Base-by-base conservation (phyloP, 2,113 vertebrate genomes). In the Anguilla japonica region DNA sequence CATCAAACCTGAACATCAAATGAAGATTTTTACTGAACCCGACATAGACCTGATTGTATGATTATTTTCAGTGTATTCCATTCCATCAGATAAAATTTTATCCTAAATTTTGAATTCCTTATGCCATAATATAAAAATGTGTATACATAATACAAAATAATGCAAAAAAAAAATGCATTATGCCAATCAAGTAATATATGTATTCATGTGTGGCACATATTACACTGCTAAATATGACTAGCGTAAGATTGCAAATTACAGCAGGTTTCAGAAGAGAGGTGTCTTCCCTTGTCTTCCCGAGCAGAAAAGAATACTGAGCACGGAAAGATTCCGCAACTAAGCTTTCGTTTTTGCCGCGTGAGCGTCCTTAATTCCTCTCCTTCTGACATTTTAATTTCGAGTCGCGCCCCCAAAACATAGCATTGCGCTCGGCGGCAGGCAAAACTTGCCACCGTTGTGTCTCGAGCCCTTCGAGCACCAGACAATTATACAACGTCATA, bases 371-470 rank as follows among this genome's bases (percentile, higher is more conserved):
- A 85, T 80, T 85, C 75, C 56, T 29, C 43, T 85, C 29, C 63
- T 60, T 57, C 18, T 46, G 71, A 41, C 67, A 79, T 26, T 79
- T 53, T 83, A 83, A 79, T 78, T 41, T 79, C 82, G 29, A 14
- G 5, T 79, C 18, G n/a, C 56, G 20, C 57, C 34, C 13, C 67
- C 50, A 18, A 41, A 83, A 71, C 15, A 13, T 89, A 22, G 84
- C 84, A 90, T 90, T 90, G 87, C 29, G 16, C 46, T 78, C 26
- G 79, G 41, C n/a, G 79, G 79, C 40, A 41, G 79, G 18, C 15
- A 41, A 18, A 8, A 34, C 34, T 57, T 81, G 79, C 40, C 41
- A 22, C 39, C 34, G 4, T 57, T 29, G 20, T 26, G 82, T 18
- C 9, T 29, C 46, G 26, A 41, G 71, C 75, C 29, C 46, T 46